Conservation (phyloP, 2,113 vertebrate species). For the Glaucidium brasilianum region DNA sequence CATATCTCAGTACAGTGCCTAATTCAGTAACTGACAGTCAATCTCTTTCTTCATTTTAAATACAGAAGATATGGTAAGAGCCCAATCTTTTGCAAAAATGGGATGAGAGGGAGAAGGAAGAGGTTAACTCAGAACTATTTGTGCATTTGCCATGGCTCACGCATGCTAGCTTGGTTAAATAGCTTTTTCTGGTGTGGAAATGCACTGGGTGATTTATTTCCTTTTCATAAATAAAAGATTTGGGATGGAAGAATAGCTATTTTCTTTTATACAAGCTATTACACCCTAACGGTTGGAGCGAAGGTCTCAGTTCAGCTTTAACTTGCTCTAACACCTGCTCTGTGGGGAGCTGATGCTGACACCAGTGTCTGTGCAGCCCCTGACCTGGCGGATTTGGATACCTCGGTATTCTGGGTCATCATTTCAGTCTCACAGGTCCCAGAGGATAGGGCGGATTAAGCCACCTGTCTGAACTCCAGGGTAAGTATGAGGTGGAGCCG, state of each 20-base stretch:
- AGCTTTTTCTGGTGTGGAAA: slow-evolving; percentile 53
- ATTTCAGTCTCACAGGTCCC: background rate
- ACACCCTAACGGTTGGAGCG: background rate
- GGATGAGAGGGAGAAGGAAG: slow-evolving; percentile 13
- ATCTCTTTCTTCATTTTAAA: slow-evolving; percentile 37
- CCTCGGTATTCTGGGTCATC: background rate
- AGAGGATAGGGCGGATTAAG: background rate
- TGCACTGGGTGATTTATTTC: slow-evolving; percentile 44
- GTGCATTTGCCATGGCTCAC: slow-evolving; percentile 43
- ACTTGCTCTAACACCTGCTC: background rate
- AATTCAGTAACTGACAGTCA: slow-evolving; percentile 43
- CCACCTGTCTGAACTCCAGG: background rate
- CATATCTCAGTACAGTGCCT: background rate
- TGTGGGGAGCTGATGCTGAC: background rate
- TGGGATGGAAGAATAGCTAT: slow-evolving; percentile 36
- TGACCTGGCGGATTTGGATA: background rate
- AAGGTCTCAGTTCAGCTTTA: background rate
- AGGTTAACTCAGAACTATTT: slow-evolving; percentile 41
- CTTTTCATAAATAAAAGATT: slow-evolving; percentile 62
- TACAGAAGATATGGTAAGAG: background rate
- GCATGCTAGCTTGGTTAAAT: slow-evolving; percentile 43
- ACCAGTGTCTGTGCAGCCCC: background rate
- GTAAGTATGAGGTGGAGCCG: background rate
- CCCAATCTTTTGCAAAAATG: slow-evolving; percentile 23
- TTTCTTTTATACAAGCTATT: slow-evolving; percentile 43